Conservation (phyloP, 2,797 vertebrate species). For the Leucoraja ocellata region DNA sequence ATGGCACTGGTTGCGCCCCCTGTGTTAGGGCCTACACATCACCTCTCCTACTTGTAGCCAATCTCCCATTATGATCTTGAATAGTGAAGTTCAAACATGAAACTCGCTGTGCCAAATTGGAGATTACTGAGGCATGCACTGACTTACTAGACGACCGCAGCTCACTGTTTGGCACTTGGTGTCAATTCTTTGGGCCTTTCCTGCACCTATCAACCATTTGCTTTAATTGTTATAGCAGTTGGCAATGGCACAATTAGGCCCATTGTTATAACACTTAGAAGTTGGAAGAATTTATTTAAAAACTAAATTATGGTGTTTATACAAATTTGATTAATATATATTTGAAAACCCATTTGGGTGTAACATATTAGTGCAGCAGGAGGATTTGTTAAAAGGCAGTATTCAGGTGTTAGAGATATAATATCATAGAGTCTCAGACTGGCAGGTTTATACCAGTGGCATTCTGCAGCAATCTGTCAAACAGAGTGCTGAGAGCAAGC, state of each 20-base stretch:
- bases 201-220: not conserved
- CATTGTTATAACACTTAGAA: not conserved
- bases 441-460: no score
- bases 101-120: not conserved
- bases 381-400: no score
- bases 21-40: not conserved
- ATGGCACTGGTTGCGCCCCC: no score
- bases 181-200: not conserved
- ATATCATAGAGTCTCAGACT: no score
- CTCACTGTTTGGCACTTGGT: not conserved
- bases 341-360: no score
- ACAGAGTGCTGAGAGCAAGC: no score
- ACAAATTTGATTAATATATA: not conserved
- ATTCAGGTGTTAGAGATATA: no score
- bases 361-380: no score
- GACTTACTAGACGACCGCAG: not conserved
- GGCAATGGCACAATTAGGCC: not conserved
- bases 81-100: not conserved
- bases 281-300: not conserved
- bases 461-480: no score
- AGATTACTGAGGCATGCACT: not conserved
- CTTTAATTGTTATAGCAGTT: not conserved
- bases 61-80: constrained; percentile 18
- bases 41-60: not conserved
- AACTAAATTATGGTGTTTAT: not conserved